Percentiles rank a stretch among this genome's conserved stretches.
Conservation (phyloP, 2,888 invertebrate genomes). For the Eupithecia subfuscata region DNA sequence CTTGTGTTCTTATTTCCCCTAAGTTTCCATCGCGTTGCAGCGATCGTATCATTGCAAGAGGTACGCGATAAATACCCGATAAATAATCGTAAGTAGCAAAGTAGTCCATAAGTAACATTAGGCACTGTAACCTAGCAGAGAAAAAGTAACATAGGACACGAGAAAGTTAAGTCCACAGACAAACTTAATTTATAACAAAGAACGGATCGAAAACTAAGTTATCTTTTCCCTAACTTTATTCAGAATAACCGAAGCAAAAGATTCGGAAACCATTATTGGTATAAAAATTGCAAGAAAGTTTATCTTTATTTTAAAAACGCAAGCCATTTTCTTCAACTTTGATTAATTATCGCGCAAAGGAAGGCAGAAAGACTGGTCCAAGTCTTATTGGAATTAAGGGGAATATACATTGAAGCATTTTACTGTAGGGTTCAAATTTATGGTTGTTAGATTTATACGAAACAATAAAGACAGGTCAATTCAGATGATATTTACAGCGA, state of each 20-base stretch:
- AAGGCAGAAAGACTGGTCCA: conserved; percentile 18
- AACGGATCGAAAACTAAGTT: neutral
- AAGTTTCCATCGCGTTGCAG: no score
- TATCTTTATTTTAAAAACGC: conserved; percentile 17
- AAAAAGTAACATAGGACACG: neutral
- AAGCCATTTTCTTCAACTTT: conserved; percentile 25
- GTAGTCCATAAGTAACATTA: no score
- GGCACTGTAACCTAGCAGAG: neutral
- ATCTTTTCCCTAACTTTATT: neutral
- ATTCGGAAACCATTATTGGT: neutral
- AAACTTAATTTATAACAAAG: neutral
- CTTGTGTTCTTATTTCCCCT: no score
- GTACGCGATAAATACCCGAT: no score
- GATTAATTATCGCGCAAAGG: conserved; percentile 24
- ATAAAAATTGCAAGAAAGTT: conserved; percentile 8
- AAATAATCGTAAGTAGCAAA: no score
- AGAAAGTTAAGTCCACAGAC: neutral
- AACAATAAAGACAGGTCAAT: neutral
- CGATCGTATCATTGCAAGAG: no score
- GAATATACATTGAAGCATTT: conserved; percentile 5
- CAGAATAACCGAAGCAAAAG: conserved; percentile 2
- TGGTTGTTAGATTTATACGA: neutral
- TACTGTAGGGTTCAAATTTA: neutral
- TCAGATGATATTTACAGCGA: no score
- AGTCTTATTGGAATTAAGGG: conserved; percentile 19